Evolutionary conservation across 2,797 vertebrate genomes (phyloP).

Genomic region (Anguilla marmorata): DNA sequence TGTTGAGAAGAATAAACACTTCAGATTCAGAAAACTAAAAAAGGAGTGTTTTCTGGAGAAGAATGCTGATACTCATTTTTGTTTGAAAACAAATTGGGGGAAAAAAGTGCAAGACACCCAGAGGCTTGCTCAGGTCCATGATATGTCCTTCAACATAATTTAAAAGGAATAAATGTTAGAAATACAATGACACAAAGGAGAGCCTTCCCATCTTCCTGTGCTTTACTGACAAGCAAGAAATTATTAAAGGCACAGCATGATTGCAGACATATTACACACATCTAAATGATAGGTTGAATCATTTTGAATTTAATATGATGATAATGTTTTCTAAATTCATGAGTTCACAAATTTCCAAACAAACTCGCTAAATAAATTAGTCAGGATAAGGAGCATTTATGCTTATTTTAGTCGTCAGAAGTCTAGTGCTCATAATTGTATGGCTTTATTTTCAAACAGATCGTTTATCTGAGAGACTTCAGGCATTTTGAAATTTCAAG

Average conservation of each 20-base stretch:
- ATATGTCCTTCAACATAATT: background rate
- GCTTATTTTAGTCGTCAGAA: background rate
- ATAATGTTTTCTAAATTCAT: too few species aligned
- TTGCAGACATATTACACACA: too few species aligned
- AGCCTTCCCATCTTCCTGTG: background rate
- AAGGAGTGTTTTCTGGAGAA: background rate
- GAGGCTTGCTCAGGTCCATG: background rate
- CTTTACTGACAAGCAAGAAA: too few species aligned
- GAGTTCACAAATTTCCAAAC: too few species aligned
- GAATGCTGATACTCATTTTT: background rate
- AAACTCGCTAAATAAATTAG: too few species aligned
- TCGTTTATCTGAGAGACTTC: too few species aligned
- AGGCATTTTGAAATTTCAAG: background rate
- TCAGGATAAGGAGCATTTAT: too few species aligned
- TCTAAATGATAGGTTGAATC: too few species aligned
- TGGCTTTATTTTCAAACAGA: too few species aligned
- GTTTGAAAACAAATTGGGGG: background rate
- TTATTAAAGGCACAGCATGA: too few species aligned
- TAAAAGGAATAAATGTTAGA: background rate
- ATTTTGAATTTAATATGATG: too few species aligned
- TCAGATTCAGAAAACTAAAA: background rate
- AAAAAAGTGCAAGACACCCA: background rate
- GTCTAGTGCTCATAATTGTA: background rate
- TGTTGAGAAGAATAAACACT: background rate
- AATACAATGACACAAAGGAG: background rate